Evolutionary conservation across 2,888 invertebrate genomes (phyloP).

Genomic region (Taenaris catops): DNA sequence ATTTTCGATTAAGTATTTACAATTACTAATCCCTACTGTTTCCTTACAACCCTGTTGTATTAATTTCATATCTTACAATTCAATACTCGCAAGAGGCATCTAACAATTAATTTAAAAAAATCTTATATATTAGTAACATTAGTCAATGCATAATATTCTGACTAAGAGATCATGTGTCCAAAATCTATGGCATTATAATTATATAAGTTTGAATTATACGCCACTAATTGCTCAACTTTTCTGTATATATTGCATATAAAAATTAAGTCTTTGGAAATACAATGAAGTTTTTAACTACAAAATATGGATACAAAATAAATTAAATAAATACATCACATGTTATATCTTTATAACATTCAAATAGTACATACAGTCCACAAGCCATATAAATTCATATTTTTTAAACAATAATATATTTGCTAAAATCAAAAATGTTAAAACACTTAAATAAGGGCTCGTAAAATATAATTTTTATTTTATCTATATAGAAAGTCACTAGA

Average conservation of each 20-base stretch:
- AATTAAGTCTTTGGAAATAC: conserved; percentile 10
- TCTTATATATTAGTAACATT: conserved; percentile 6
- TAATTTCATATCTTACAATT: conserved; percentile 12
- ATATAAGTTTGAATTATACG: background rate
- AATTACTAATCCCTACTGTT: conserved; percentile 27
- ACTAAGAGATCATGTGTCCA: conserved; percentile 18
- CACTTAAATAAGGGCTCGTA: no score
- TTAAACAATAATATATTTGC: no score
- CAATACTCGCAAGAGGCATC: conserved; percentile 5
- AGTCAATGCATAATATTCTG: conserved; percentile 6
- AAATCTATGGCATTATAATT: conserved; percentile 8
- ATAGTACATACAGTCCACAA: background rate
- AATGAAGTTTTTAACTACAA: conserved; percentile 1
- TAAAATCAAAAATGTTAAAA: no score
- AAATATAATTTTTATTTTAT: no score
- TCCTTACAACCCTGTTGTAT: conserved; percentile 57
- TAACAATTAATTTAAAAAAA: conserved; percentile 18
- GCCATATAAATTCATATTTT: no score
- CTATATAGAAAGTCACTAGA: no score
- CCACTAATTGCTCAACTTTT: background rate
- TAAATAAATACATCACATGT: no score
- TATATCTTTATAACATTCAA: background rate
- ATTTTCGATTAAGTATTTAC: conserved; percentile 53
- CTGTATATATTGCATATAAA: background rate
- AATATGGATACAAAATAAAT: background rate